These are phyloP conservation scores for Lophotis ruficrista DNA, from an alignment of 2,113 vertebrate genomes.

Conservation along the genomic window DNA sequence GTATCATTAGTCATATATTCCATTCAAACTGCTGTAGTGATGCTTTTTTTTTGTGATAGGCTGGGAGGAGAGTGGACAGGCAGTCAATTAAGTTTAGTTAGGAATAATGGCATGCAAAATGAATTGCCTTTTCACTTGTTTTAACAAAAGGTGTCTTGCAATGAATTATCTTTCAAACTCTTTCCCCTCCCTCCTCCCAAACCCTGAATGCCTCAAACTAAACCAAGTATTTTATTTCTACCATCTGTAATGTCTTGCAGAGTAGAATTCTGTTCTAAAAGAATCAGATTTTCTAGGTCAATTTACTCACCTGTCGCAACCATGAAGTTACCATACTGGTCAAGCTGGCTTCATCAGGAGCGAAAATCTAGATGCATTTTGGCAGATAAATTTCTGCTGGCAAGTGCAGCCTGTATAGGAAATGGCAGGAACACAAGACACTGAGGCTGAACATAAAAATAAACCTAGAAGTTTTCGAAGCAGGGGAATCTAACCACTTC, in stretches of 20 bases:
- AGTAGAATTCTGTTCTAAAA: neutral
- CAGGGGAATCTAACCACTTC: neutral
- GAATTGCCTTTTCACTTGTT: neutral
- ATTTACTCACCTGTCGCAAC: neutral
- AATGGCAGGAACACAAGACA: neutral
- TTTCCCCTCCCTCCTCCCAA: neutral
- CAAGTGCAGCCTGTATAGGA: neutral
- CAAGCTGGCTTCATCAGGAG: neutral
- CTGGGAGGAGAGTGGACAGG: neutral
- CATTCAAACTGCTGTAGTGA: neutral
- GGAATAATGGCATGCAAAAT: neutral
- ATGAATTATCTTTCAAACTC: neutral
- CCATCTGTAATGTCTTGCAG: neutral
- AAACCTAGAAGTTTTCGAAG: neutral
- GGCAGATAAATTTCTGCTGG: neutral
- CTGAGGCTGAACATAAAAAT: neutral
- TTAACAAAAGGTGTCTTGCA: neutral
- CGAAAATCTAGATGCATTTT: neutral
- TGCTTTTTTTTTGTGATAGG: neutral
- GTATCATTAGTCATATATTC: neutral
- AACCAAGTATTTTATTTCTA: neutral
- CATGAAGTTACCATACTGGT: neutral
- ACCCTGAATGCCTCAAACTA: neutral
- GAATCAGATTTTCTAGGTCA: neutral
- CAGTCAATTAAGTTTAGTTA: neutral